These are phyloP conservation scores for Pollicipes pollicipes DNA, from an alignment of 1,140 invertebrate species.

Conservation along the genomic window DNA sequence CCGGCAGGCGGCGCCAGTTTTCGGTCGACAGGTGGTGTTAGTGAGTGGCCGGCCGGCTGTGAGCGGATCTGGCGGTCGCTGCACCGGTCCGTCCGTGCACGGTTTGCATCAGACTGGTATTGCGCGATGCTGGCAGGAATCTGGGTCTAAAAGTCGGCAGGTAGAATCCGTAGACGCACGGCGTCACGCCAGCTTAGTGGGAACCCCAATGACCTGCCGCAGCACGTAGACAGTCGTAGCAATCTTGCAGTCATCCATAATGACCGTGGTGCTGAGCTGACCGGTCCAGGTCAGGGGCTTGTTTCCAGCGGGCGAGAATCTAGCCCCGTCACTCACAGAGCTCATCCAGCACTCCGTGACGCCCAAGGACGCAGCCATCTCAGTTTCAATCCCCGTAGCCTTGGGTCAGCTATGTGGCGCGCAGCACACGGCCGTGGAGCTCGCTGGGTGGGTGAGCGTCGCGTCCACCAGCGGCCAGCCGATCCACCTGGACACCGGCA, in stretches of 20 bases:
- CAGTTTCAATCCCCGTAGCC: slow-evolving; percentile 1
- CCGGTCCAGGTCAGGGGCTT: background rate
- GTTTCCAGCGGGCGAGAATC: background rate
- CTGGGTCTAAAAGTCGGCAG: slow-evolving; percentile 1
- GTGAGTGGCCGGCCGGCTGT: too few species aligned
- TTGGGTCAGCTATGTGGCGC: slow-evolving; percentile 4
- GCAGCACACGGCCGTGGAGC: background rate
- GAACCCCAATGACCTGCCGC: slow-evolving; percentile 4
- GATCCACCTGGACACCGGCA: background rate
- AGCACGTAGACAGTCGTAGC: slow-evolving; percentile 5
- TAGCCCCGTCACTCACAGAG: background rate
- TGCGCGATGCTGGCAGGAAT: background rate
- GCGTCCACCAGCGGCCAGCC: background rate
- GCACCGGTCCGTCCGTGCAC: too few species aligned
- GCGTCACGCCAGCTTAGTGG: slow-evolving; percentile 6
- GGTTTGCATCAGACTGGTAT: too few species aligned
- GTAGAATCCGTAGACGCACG: slow-evolving; percentile 2
- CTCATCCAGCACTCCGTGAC: background rate
- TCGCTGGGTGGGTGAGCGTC: background rate
- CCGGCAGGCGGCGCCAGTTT: too few species aligned
- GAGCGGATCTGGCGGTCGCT: too few species aligned
- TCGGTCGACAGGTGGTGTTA: too few species aligned
- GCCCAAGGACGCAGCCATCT: slow-evolving; percentile 5
- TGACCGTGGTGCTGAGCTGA: background rate
- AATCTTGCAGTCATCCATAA: background rate